Conservation (phyloP, 2,888 invertebrate genomes). For the Meiosimyza decipiens region DNA sequence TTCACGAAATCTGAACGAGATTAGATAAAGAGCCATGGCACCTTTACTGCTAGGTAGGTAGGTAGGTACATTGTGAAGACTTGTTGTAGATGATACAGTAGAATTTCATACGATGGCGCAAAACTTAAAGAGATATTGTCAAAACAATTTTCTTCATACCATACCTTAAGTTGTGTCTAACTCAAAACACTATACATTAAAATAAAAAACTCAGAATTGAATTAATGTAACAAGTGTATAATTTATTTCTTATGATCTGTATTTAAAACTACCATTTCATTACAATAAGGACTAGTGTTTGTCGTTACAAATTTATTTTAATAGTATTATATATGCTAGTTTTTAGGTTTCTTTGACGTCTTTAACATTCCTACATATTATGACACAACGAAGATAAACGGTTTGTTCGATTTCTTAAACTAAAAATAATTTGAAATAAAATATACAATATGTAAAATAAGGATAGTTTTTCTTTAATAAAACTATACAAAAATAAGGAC, state of each 20-base stretch:
- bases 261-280: constrained; percentile 31
- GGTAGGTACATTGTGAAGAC: too few species aligned
- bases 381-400: constrained; percentile 33
- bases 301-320: constrained; percentile 20
- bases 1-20: too few species aligned
- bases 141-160: too few species aligned
- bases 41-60: too few species aligned
- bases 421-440: constrained; percentile 28
- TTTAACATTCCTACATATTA: constrained; percentile 26
- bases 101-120: too few species aligned
- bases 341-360: constrained; percentile 32
- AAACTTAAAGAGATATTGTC: too few species aligned
- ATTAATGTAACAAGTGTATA: constrained; percentile 24
- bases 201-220: too few species aligned
- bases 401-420: constrained; percentile 7
- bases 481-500: background rate
- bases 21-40: too few species aligned
- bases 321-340: constrained; percentile 4
- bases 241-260: constrained; percentile 33
- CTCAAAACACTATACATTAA: too few species aligned
- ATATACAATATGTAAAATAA: background rate
- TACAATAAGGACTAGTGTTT: constrained; percentile 45
- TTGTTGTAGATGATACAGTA: too few species aligned
- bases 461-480: too few species aligned
- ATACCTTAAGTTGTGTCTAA: too few species aligned